Base-by-base conservation (phyloP, 2,888 invertebrate species). In the Theristus sp. region DNA sequence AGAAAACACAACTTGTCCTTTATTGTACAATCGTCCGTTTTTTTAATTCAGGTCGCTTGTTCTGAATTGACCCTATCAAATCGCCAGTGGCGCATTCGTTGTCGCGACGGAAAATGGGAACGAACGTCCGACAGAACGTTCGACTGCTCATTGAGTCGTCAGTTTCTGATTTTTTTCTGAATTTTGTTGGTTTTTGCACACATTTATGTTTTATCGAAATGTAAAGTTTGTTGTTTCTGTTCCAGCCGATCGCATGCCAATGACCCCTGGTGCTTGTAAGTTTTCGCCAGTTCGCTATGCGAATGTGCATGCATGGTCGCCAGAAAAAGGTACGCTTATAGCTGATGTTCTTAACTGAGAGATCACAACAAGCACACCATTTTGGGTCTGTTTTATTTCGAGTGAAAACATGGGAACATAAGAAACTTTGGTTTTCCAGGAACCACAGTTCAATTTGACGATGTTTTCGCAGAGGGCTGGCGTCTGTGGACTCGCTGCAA, bases 401-500 rank as follows among this genome's bases (percentile, higher is more conserved):
- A n/a, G n/a, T n/a, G n/a, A n/a, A n/a, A n/a, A n/a, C n/a, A n/a
- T n/a, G n/a, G n/a, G n/a, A n/a, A n/a, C n/a, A n/a, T n/a, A n/a
- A n/a, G n/a, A n/a, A n/a, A 6, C 38, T 17, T 17, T 13, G 6
- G 3, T 49, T 3, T 49, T 3, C 49, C 49, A 49, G 49, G 49
- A n/a, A 6, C 49, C 3, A 49, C 49, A n/a, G n/a, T 54, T 6
- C 26, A 54, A 28, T 54, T 54, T 27, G 26, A 54, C 54, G 28
- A 54, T 28, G 24, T 27, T 27, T 53, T 62, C 28, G 54, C 54
- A 27, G 13, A 13, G 3, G 54, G 54, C 54, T 54, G 54, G 54
- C 54, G 54, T 20, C 10, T 54, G 27, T 20, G 26, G 28, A 2
- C 62, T 10, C 58, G 62, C n/a, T 62, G 62, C 28, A 2, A 25